A percentile compares a stretch with the other conserved stretches of the same genome.
Conservation (phyloP, 2,797 vertebrate genomes). For the Perdix hodgsoniae region DNA sequence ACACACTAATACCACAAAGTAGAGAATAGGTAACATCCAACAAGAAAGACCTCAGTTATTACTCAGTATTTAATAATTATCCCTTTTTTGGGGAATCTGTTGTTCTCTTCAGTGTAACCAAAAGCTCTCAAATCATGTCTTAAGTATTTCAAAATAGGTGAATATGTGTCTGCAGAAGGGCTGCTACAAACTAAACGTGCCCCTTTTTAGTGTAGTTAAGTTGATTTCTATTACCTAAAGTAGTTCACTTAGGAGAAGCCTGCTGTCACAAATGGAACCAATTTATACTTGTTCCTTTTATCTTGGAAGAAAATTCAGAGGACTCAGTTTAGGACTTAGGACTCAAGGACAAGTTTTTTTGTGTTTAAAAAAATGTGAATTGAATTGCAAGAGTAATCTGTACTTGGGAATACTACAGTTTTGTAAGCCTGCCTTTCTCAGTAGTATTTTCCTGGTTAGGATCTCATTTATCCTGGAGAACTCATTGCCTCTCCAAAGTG, state of each 20-base stretch:
- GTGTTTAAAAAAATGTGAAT: background rate
- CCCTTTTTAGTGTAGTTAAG: background rate
- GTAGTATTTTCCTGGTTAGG: background rate
- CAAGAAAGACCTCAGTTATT: background rate
- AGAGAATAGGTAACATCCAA: background rate
- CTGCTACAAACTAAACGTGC: background rate
- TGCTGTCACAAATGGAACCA: background rate
- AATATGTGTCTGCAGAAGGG: rapidly evolving
- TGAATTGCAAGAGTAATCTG: background rate
- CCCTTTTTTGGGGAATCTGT: background rate
- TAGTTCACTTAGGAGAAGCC: background rate
- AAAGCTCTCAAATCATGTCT: background rate
- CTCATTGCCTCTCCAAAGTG: background rate
- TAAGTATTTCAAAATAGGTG: background rate
- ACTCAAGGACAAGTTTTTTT: background rate
- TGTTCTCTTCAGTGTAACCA: background rate
- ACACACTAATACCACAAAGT: background rate
- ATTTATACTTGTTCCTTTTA: background rate
- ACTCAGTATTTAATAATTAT: background rate
- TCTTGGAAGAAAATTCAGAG: background rate
- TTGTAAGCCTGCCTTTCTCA: background rate
- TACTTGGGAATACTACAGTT: background rate
- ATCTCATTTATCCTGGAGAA: background rate
- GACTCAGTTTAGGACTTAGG: background rate
- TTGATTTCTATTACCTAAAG: background rate